Percentiles rank a stretch among this genome's conserved stretches.
phyloP scores from a whole-genome alignment of 2,888 invertebrate genomes.

The Oscheius sp. region DNA sequence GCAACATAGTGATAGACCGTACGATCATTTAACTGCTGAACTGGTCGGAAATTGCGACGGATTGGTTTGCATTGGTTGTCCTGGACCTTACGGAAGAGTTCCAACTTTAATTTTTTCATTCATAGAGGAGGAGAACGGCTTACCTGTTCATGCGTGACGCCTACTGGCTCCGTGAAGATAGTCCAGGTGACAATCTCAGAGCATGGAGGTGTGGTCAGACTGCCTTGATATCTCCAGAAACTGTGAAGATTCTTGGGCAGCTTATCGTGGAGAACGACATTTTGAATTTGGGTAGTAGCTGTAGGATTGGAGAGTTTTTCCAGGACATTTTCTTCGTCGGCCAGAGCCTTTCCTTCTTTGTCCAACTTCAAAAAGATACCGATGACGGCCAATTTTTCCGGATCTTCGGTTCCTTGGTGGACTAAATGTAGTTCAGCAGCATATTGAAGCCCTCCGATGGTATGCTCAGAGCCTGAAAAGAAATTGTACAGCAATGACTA shows the following conservation, averaged over 20 bases:
- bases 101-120: constrained; percentile 42
- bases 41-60: constrained; percentile 62
- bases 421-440: constrained; percentile 66
- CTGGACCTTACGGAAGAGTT: constrained; percentile 58
- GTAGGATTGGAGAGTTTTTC: constrained; percentile 32
- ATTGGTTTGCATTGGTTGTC: constrained; percentile 53
- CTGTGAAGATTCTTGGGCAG: constrained; percentile 55
- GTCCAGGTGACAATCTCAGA: constrained; percentile 67
- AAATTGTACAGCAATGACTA: neutral
- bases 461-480: constrained; percentile 63
- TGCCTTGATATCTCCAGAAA: constrained; percentile 64
- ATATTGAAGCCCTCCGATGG: constrained; percentile 60
- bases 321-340: constrained; percentile 41
- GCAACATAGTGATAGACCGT: constrained; percentile 40
- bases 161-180: constrained; percentile 66
- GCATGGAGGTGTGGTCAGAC: constrained; percentile 66
- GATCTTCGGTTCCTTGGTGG: constrained; percentile 66
- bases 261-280: constrained; percentile 53
- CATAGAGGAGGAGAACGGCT: neutral
- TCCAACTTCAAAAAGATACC: constrained; percentile 63
- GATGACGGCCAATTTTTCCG: constrained; percentile 62
- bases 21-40: constrained; percentile 58
- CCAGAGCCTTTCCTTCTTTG: constrained; percentile 46
- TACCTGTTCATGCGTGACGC: constrained; percentile 60
- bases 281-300: constrained; percentile 38